phyloP scores from a whole-genome alignment of 2,888 invertebrate species.

The Deroplatys truncata region DNA sequence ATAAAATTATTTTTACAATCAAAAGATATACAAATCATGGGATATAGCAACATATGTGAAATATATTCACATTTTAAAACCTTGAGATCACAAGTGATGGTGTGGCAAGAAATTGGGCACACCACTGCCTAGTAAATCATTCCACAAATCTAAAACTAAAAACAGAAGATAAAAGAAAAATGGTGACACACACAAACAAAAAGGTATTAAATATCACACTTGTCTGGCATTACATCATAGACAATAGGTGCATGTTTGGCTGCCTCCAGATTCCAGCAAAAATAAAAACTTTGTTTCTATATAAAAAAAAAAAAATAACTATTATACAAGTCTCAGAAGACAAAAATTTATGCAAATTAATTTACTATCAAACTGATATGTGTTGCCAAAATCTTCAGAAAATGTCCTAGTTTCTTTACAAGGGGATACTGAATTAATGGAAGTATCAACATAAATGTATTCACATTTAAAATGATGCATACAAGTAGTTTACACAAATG shows the following conservation, averaged over 20 bases:
- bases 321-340: no score
- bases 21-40: background rate
- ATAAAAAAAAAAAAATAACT: no score
- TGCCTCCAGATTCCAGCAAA: background rate
- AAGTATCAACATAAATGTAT: no score
- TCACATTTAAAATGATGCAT: no score
- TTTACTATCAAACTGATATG: background rate
- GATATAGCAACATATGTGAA: background rate
- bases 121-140: background rate
- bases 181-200: background rate
- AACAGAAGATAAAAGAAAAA: background rate
- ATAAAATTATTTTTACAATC: background rate
- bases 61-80: background rate
- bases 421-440: background rate
- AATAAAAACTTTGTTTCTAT: no score
- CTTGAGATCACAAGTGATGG: background rate
- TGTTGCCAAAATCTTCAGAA: background rate
- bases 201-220: background rate
- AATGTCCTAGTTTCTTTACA: background rate
- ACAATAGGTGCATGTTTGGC: background rate
- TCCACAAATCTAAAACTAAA: background rate
- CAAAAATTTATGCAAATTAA: background rate
- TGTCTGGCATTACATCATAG: background rate
- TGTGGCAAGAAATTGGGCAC: background rate
- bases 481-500: no score